These are phyloP conservation scores for Orius laevigatus DNA, from an alignment of 1,140 invertebrate genomes.

Conservation along the genomic window DNA sequence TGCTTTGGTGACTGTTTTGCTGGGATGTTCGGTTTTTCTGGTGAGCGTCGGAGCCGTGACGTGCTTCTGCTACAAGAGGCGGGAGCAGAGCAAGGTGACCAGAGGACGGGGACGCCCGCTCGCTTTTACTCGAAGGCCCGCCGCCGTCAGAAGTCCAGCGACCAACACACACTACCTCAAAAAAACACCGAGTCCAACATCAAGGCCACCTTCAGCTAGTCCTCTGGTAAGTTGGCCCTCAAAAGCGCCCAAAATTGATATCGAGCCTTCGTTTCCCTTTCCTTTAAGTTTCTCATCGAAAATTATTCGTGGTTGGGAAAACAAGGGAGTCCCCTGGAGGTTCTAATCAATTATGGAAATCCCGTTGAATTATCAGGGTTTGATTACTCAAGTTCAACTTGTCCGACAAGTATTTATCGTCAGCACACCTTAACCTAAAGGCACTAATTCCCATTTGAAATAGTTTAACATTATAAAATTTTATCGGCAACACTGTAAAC, in stretches of 20 bases:
- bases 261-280: no score
- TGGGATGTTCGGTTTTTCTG: constrained; percentile 37
- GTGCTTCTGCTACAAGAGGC: constrained; percentile 39
- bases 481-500: no score
- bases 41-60: constrained; percentile 38
- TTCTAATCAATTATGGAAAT: no score
- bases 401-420: no score
- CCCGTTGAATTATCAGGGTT: no score
- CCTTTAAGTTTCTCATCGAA: no score
- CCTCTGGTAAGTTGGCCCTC: constrained; percentile 24
- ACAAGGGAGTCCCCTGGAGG: no score
- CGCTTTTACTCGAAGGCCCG: constrained; percentile 41
- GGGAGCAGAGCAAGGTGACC: constrained; percentile 23
- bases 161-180: constrained; percentile 62
- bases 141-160: constrained; percentile 45
- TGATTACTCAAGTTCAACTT: no score
- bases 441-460: no score
- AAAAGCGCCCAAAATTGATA: not conserved
- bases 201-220: constrained; percentile 28
- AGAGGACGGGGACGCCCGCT: constrained; percentile 30
- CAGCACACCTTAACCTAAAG: no score
- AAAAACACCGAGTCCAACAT: constrained; percentile 72
- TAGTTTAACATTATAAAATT: no score
- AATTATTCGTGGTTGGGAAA: no score
- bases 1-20: constrained; percentile 41